These are phyloP conservation scores for Agrenia bidenticulata DNA, from an alignment of 2,888 invertebrate genomes.

Conservation along the genomic window DNA sequence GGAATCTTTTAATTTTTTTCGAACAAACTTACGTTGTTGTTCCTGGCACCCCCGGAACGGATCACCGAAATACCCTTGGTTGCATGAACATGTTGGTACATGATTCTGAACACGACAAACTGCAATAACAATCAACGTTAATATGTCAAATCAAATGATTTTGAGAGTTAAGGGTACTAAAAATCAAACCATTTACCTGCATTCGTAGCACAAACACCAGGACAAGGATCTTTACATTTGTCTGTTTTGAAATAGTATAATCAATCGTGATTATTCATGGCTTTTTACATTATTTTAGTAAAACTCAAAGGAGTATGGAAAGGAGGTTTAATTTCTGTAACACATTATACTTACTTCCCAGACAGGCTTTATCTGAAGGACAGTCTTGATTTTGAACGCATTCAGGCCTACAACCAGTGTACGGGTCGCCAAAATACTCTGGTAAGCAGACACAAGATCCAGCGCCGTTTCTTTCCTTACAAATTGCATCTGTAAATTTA, in stretches of 20 bases:
- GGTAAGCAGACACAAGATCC: conserved; percentile 68
- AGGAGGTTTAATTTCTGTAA: too few relatives aligned
- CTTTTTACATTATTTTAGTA: too few relatives aligned
- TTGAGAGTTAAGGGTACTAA: too few relatives aligned
- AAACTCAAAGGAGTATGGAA: too few relatives aligned
- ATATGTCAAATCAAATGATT: too few relatives aligned
- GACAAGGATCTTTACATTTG: conserved; percentile 69
- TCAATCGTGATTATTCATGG: too few relatives aligned
- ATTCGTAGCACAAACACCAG: conserved; percentile 52
- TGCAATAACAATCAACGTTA: too few relatives aligned
- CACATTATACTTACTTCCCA: conserved; percentile 55
- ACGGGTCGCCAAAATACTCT: conserved; percentile 77
- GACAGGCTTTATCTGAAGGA: conserved; percentile 62
- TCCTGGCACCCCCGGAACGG: conserved; percentile 51
- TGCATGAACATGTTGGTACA: conserved; percentile 68
- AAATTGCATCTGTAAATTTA: conserved; percentile 47
- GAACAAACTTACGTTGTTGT: neutral
- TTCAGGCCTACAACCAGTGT: conserved; percentile 75
- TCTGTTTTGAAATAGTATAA: conserved; percentile 61
- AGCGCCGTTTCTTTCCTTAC: conserved; percentile 58
- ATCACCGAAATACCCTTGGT: conserved; percentile 57
- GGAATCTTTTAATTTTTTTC: too few relatives aligned
- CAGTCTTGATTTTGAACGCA: conserved; percentile 84
- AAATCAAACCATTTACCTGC: too few relatives aligned
- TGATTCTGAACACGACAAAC: conserved; percentile 69